A percentile compares a stretch with the other conserved stretches of the same genome.
Evolutionary conservation across 2,888 invertebrate genomes (phyloP).

Genomic region (Thera obeliscata): DNA sequence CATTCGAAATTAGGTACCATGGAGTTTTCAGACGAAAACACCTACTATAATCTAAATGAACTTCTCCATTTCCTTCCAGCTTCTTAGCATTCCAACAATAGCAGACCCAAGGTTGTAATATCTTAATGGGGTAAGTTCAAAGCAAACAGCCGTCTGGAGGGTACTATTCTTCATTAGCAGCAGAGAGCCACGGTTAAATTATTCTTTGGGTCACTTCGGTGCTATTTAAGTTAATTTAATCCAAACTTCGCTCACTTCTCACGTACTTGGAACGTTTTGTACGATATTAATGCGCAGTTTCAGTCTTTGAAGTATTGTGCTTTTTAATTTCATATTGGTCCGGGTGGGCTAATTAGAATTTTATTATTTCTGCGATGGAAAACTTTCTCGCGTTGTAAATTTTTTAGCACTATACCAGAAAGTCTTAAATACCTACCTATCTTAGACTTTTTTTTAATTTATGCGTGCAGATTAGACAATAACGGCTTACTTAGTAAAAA

Average conservation of each 20-base stretch:
- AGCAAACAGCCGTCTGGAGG: conserved; percentile 74
- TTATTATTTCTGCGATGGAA: conserved; percentile 13
- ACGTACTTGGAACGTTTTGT: conserved; percentile 60
- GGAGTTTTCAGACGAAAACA: conserved; percentile 9
- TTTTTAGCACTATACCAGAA: no score
- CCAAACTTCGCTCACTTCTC: conserved; percentile 70
- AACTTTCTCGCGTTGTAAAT: no score
- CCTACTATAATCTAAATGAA: conserved; percentile 11
- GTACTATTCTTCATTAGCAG: conserved; percentile 79
- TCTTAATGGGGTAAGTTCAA: conserved; percentile 80
- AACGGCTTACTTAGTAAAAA: no score
- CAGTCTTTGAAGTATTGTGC: conserved; percentile 37
- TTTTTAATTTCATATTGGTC: conserved; percentile 41
- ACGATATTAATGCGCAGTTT: conserved; percentile 53
- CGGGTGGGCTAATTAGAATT: conserved; percentile 36
- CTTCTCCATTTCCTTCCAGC: conserved; percentile 28
- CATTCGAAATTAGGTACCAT: not conserved
- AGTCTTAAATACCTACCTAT: no score
- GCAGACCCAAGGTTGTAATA: conserved; percentile 72
- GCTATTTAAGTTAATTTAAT: conserved; percentile 81
- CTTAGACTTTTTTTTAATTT: no score
- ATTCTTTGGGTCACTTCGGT: conserved; percentile 82
- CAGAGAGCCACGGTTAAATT: conserved; percentile 74
- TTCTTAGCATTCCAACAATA: conserved; percentile 47
- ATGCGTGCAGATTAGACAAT: no score